Conservation (phyloP, 2,888 invertebrate species). For the Myathropa florea region DNA sequence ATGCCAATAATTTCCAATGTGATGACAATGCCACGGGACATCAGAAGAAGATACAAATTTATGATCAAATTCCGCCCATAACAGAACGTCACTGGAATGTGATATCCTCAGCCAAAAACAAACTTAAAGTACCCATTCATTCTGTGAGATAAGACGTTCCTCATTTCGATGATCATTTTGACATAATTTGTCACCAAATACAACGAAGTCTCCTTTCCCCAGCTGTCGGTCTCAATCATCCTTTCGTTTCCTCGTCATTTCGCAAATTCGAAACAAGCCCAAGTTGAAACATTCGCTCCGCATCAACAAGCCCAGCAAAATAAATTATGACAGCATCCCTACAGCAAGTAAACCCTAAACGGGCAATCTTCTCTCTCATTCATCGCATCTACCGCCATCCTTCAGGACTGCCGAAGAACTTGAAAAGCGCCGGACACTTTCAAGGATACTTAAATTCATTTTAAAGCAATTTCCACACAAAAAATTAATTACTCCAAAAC, state of each 20-base stretch:
- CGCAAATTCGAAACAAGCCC: background rate
- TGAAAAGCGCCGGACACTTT: conserved; percentile 7
- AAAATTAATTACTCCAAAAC: background rate
- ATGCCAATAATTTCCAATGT: no score
- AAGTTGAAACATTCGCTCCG: no score
- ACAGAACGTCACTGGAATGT: no score
- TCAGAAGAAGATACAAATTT: no score
- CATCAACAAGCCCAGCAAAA: background rate
- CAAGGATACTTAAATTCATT: conserved; percentile 20
- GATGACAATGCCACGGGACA: no score
- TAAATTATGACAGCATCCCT: background rate
- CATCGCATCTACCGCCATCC: background rate
- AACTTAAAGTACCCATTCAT: no score
- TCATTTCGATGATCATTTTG: background rate
- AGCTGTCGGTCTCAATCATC: background rate
- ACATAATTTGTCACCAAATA: background rate
- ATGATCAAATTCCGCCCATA: no score
- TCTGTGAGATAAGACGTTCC: no score
- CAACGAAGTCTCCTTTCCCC: background rate
- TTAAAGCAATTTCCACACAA: conserved; percentile 6
- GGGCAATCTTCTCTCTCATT: background rate
- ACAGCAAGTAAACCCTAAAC: background rate
- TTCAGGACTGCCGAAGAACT: background rate
- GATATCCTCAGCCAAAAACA: no score
- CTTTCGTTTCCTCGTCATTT: background rate